phyloP scores from a whole-genome alignment of 2,888 invertebrate genomes.

The Hypsopygia costalis region DNA sequence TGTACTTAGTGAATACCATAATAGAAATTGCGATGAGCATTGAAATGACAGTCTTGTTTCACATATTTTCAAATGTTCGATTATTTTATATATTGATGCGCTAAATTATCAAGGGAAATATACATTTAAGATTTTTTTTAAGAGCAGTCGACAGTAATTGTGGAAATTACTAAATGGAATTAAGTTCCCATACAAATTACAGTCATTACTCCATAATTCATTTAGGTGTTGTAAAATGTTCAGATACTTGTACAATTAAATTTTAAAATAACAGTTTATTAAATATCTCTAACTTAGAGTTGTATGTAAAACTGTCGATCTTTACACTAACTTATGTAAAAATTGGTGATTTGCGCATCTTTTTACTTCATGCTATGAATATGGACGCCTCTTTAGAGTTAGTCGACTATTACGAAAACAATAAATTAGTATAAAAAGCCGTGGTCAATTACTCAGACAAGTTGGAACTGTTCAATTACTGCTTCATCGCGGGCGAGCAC shows the following conservation, averaged over 20 bases:
- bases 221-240: constrained; percentile 57
- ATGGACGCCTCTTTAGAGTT: constrained; percentile 77
- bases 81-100: constrained; percentile 34
- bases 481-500: constrained; percentile 9
- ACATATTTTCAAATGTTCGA: constrained; percentile 77
- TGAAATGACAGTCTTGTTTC: constrained; percentile 63
- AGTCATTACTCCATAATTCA: constrained; percentile 41
- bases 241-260: constrained; percentile 40
- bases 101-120: constrained; percentile 31
- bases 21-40: constrained; percentile 65
- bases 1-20: constrained; percentile 10
- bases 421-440: constrained; percentile 70
- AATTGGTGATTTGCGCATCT: constrained; percentile 73
- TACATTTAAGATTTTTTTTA: constrained; percentile 31
- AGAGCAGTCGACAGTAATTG: constrained; percentile 33
- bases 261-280: constrained; percentile 53
- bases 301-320: constrained; percentile 52
- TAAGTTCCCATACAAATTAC: constrained; percentile 68
- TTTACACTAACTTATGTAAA: constrained; percentile 66
- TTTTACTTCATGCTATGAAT: constrained; percentile 70
- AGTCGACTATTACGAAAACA: constrained; percentile 70
- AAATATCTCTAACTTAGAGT: constrained; percentile 61
- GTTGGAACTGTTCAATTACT: constrained; percentile 21
- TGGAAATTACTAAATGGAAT: constrained; percentile 71
- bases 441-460: constrained; percentile 67